phyloP scores from a whole-genome alignment of 2,888 invertebrate genomes.

The Desoria tigrina region DNA sequence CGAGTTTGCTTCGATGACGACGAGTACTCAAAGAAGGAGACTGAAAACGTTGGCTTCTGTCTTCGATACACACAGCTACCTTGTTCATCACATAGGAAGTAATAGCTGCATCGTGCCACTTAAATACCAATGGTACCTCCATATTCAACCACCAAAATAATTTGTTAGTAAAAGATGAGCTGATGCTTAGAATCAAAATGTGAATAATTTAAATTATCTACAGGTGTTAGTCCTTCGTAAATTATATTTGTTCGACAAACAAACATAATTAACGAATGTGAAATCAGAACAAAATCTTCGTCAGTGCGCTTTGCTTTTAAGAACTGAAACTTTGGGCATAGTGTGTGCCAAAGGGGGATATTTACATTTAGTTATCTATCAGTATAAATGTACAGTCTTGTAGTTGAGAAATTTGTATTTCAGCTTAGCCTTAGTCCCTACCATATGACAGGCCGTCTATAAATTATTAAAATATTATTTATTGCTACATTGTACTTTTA shows the following conservation, averaged over 20 bases:
- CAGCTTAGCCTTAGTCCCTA: no score
- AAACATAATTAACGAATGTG: no score
- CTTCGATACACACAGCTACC: conserved; percentile 53
- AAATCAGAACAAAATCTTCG: neutral
- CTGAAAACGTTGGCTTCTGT: conserved; percentile 53
- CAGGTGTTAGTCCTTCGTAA: conserved; percentile 14
- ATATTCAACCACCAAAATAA: conserved; percentile 6
- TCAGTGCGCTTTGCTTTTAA: neutral
- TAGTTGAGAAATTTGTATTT: no score
- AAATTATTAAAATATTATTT: no score
- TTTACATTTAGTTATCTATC: no score
- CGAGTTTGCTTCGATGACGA: conserved; percentile 53
- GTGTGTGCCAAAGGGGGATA: conserved; percentile 39
- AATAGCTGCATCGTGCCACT: neutral
- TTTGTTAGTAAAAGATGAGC: no score
- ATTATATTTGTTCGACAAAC: no score
- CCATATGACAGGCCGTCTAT: no score
- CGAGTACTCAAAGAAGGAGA: conserved; percentile 53
- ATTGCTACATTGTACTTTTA: no score
- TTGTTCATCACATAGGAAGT: conserved; percentile 51
- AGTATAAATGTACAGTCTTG: neutral
- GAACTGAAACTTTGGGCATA: conserved; percentile 19
- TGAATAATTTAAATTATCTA: no score
- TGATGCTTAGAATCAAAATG: conserved; percentile 22
- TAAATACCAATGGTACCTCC: conserved; percentile 24